Evolutionary conservation across 2,888 invertebrate genomes (phyloP).

Genomic region (Spicauda simplicius): DNA sequence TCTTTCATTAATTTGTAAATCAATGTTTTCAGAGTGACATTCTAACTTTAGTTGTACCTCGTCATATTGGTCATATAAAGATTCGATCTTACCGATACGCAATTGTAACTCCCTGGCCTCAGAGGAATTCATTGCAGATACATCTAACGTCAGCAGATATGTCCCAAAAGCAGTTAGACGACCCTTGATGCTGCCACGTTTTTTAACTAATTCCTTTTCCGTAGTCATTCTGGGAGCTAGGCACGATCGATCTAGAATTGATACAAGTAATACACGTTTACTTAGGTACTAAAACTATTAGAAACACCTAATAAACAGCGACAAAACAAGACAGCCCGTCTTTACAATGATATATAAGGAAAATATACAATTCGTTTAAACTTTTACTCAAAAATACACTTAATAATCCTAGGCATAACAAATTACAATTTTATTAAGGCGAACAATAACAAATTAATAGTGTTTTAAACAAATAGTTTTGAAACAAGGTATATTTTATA

Average conservation of each 20-base stretch:
- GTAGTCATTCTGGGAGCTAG: neutral
- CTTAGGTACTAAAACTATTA: neutral
- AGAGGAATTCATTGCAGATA: neutral
- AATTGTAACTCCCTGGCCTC: neutral
- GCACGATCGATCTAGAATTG: neutral
- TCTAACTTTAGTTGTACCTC: neutral
- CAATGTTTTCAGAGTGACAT: neutral
- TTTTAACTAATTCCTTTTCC: neutral
- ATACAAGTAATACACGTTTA: neutral
- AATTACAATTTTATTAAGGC: too few species aligned
- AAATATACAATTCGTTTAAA: too few species aligned
- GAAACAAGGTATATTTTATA: too few species aligned
- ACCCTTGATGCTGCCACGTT: neutral
- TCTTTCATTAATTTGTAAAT: neutral
- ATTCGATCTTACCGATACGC: neutral
- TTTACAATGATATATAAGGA: too few species aligned
- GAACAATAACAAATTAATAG: too few species aligned
- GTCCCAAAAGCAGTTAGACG: neutral
- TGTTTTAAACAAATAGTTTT: too few species aligned
- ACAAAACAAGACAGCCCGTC: too few species aligned
- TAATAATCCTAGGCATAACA: too few species aligned
- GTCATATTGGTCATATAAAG: neutral
- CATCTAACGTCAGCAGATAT: neutral
- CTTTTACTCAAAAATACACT: too few species aligned
- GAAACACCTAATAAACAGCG: too few species aligned